Evolutionary conservation across 2,888 invertebrate genomes (phyloP), one percentile per base, ranked within the genome.

Genomic region (Busseola fusca): DNA sequence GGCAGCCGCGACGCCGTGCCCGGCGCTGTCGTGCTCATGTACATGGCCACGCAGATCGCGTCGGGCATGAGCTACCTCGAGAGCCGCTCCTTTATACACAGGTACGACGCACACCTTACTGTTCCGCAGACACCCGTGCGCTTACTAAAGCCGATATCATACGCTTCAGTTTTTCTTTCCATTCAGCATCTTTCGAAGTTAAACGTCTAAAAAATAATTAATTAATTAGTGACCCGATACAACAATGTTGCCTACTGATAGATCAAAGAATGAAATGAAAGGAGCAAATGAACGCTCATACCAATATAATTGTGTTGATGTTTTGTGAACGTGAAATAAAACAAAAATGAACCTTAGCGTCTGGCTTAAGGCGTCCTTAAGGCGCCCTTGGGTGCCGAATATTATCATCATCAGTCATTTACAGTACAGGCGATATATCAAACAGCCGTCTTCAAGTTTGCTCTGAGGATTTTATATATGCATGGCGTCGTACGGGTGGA

Each of bases 11-110:
- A 98, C 84, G 97, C 98, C 89, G 97, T 97, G 97, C 90, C 99
- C 65, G 98, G 98, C 86, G 99, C 99, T 18, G 98, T 99, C 6
- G 98, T 99, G 40, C 97, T 99, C 76, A 98, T 99, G 97, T 99
- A 99, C 93, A 99, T 99, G 97, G 99, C 99, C 64, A 99, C 99
- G n/a, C 99, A 99, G 96, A 99, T 99, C 87, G 99, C 99, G 0
- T 98, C 99, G 81, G 99, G 99, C 77, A 99, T 99, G 99, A 98
- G 98, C 90, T 99, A 99, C 94, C 96, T 99, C 85, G 99, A 99
- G 96, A 98, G 98, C 88, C 97, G 99, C 85, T 98, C 97, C 91
- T 99, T 99, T 90, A 99, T 99, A 90, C 99, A 99, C 95, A 97
- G 97, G 97, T 97, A 89, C 30, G 12, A 10, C 34, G 16, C 56